These are phyloP conservation scores for Tanytarsus gracilentus DNA, from an alignment of 2,888 invertebrate species.

Conservation along the genomic window DNA sequence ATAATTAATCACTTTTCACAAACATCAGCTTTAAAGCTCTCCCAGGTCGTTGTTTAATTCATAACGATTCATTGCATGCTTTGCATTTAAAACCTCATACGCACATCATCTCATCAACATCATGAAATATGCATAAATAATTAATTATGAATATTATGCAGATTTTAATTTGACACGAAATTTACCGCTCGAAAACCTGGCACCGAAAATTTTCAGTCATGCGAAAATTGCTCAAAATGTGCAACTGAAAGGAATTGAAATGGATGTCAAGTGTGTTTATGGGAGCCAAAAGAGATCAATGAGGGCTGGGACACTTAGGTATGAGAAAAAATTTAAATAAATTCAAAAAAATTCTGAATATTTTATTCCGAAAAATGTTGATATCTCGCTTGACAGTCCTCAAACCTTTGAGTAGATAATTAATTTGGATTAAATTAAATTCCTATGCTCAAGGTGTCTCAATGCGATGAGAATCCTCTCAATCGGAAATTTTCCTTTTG, in stretches of 20 bases:
- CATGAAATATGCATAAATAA: slow-evolving; percentile 12
- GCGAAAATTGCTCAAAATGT: neutral
- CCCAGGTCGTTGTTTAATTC: too few relatives aligned
- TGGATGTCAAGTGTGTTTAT: too few relatives aligned
- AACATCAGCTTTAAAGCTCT: too few relatives aligned
- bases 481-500: neutral
- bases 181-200: neutral
- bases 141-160: slow-evolving; percentile 6
- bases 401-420: slow-evolving; percentile 4
- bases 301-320: too few relatives aligned
- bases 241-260: too few relatives aligned
- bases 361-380: too few relatives aligned
- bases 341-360: too few relatives aligned
- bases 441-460: slow-evolving; percentile 1
- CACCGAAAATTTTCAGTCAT: neutral
- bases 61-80: too few relatives aligned
- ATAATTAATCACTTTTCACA: too few relatives aligned
- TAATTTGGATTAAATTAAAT: slow-evolving; percentile 16
- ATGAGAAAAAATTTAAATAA: too few relatives aligned
- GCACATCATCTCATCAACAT: neutral
- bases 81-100: neutral
- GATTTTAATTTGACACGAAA: slow-evolving; percentile 7
- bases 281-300: too few relatives aligned
- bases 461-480: neutral
- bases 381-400: too few relatives aligned